Evolutionary conservation across 1,140 invertebrate species (phyloP).

Genomic region (Trachymyrmex cornetzi): DNA sequence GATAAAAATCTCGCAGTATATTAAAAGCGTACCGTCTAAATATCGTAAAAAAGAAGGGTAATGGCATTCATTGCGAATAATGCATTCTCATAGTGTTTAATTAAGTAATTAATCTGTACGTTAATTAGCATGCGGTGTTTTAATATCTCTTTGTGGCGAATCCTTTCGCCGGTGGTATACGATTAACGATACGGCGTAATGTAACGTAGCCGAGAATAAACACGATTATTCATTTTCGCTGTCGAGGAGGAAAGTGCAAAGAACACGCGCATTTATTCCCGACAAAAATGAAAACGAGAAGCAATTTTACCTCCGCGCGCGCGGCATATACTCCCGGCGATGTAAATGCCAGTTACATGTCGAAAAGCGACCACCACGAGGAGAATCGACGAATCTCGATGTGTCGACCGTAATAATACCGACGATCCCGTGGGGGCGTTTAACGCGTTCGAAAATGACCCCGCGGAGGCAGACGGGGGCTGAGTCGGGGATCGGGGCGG

Average conservation of each 20-base stretch:
- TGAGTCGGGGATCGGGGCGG: background rate
- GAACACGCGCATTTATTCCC: constrained; percentile 10
- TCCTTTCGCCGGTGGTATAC: background rate
- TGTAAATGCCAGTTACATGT: constrained; percentile 50
- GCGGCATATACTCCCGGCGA: constrained; percentile 15
- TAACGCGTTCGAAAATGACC: constrained; percentile 65
- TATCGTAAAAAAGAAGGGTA: background rate
- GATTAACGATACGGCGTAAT: constrained; percentile 2
- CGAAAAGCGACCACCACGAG: constrained; percentile 38
- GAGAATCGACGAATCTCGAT: constrained; percentile 58
- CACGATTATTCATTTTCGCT: constrained; percentile 37
- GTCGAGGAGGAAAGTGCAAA: constrained; percentile 26
- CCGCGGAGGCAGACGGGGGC: background rate
- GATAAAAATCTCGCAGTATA: background rate
- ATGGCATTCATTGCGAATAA: background rate
- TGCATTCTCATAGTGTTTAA: constrained; percentile 7
- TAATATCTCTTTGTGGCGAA: constrained; percentile 6
- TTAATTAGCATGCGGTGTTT: constrained; percentile 13
- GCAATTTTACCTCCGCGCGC: background rate
- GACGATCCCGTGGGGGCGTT: constrained; percentile 49
- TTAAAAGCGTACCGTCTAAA: background rate
- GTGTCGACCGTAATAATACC: constrained; percentile 46
- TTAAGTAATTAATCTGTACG: background rate
- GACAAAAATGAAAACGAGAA: constrained; percentile 47
- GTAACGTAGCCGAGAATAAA: constrained; percentile 25